Base-by-base conservation (phyloP, 2,888 invertebrate species). In the Luperina nickerlii region DNA sequence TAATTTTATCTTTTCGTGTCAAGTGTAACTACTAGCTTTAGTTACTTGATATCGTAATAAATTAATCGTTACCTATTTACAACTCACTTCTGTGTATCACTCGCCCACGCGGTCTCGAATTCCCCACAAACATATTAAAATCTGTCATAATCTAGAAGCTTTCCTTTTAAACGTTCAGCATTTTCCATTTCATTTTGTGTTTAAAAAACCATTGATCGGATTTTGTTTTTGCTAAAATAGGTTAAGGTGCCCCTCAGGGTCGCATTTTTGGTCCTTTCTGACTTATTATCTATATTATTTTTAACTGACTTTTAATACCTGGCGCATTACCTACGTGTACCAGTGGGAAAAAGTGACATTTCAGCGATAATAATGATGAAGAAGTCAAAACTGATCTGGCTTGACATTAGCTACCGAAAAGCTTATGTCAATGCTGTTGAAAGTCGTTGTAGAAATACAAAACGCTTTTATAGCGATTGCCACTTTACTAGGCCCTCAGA, bases 221-320 rank as follows among this genome's bases (percentile, higher is more conserved):
- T 38, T 11, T 38, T 15, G 11, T 48, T 57, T 70, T 69, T 42
- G 2, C 2, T 51, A 1, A 11, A 65, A 20, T 68, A 48, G 1
- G 4, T 32, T 42, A 27, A 9, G 42, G 81, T 54, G 67, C 81
- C 8, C n/a, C 51, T 45, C 74, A 72, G 38, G 81, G 81, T 18
- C 6, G 0, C 15, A 20, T 62, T 24, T 20, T 84, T 51, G 54
- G 82, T 32, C 32, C 27, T 51, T 27, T 27, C 3, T 69, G 7
- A 48, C 20, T 62, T 18, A 32, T 18, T 18, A 18, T 9, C 9
- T 18, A 18, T 8, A 32, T 48, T 20, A 68, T 11, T 18, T n/a
- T n/a, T 45, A 68, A 27, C 27, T 27, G 48, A 8, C 20, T 69
- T 69, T 57, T 20, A 42, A 42, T 6, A 67, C 15, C 42, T 13